These are phyloP conservation scores for Dicranocentrus wangi DNA, from an alignment of 2,888 invertebrate species.

Conservation along the genomic window DNA sequence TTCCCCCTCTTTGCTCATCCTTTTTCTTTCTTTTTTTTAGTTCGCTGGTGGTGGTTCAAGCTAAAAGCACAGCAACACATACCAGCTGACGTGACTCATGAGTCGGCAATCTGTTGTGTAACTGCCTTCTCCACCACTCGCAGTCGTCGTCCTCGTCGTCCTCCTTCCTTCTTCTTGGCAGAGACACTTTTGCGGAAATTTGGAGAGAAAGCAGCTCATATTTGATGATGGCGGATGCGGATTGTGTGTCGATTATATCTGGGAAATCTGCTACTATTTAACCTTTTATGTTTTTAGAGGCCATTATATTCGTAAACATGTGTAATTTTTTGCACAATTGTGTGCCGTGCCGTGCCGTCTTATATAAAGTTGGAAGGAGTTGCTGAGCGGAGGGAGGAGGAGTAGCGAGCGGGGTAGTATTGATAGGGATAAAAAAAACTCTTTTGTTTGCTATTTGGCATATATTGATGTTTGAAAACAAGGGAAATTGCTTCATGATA, in stretches of 20 bases:
- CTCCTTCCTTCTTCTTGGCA: no score
- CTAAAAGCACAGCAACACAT: conserved; percentile 42
- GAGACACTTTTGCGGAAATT: conserved; percentile 53
- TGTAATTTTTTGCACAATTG: conserved; percentile 5
- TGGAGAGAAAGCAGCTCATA: conserved; percentile 41
- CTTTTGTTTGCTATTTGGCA: conserved; percentile 17
- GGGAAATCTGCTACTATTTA: conserved; percentile 40
- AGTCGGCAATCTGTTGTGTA: conserved; percentile 55
- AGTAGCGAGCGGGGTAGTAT: no score
- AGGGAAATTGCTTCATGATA: conserved; percentile 6
- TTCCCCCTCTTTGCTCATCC: neutral
- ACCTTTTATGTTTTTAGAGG: conserved; percentile 21
- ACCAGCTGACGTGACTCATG: conserved; percentile 59
- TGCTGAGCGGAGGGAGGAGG: no score
- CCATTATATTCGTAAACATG: neutral
- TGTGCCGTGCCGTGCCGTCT: neutral
- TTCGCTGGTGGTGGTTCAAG: no score
- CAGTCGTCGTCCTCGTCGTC: no score
- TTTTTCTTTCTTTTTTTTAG: conserved; percentile 11
- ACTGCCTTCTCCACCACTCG: conserved; percentile 39
- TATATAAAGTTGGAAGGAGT: no score
- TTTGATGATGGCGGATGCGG: conserved; percentile 50
- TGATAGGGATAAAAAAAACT: conserved; percentile 1
- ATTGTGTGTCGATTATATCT: conserved; percentile 49
- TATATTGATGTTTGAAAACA: conserved; percentile 30